Evolutionary conservation across 1,140 invertebrate species (phyloP).

Genomic region (Penaeus chinensis): DNA sequence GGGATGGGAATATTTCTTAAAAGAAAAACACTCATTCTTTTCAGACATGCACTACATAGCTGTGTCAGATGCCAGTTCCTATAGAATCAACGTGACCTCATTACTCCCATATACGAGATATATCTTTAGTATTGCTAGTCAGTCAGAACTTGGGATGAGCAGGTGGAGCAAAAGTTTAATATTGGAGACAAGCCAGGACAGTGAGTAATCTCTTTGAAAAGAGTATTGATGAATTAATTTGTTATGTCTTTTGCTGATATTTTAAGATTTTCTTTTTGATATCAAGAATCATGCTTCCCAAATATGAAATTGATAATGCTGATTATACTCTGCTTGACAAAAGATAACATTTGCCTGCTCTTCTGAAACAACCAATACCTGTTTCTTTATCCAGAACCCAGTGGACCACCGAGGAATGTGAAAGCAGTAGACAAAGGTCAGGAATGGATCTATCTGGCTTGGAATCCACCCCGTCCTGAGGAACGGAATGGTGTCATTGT

Average conservation of each 20-base stretch:
- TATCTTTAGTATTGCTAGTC: constrained; percentile 37
- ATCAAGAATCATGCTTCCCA: too few relatives aligned
- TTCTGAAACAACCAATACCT: background rate
- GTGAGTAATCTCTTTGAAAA: constrained; percentile 1
- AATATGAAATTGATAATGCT: too few relatives aligned
- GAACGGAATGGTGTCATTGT: constrained; percentile 35
- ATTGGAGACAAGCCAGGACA: constrained; percentile 14
- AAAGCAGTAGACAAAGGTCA: background rate
- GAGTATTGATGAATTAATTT: too few relatives aligned
- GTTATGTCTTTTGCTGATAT: too few relatives aligned
- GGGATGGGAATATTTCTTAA: too few relatives aligned
- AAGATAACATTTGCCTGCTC: too few relatives aligned
- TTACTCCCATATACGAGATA: constrained; percentile 36
- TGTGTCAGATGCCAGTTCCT: constrained; percentile 17
- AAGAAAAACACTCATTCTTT: background rate
- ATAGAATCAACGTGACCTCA: background rate
- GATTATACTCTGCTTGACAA: too few relatives aligned
- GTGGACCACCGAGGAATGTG: constrained; percentile 10
- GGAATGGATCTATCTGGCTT: constrained; percentile 13
- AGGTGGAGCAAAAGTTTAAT: constrained; percentile 19
- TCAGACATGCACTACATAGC: background rate
- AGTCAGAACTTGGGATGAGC: constrained; percentile 27
- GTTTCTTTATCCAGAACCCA: constrained; percentile 24
- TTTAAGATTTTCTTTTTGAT: too few relatives aligned
- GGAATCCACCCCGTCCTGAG: constrained; percentile 7